A percentile compares a stretch with the other conserved stretches of the same genome.
Evolutionary conservation across 2,113 vertebrate species (phyloP).

Genomic region (Saccopteryx bilineata): DNA sequence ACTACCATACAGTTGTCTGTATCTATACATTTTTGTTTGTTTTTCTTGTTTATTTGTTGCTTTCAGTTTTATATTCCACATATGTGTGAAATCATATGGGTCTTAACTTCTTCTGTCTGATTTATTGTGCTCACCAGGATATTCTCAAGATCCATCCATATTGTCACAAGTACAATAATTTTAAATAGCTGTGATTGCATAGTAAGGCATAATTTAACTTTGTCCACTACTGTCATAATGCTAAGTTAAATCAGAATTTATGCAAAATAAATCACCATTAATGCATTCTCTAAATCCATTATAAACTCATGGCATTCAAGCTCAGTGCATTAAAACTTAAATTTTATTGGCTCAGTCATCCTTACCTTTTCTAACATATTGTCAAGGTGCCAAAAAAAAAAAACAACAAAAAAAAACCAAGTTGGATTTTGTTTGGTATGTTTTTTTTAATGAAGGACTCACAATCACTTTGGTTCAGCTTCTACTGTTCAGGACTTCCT

Average conservation of each 20-base stretch:
- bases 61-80: not conserved
- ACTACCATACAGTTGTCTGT: not conserved
- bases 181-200: not conserved
- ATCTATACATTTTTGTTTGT: not conserved
- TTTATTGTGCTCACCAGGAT: not conserved
- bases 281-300: not conserved
- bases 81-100: not conserved
- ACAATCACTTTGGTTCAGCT: not conserved
- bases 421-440: constrained; percentile 6
- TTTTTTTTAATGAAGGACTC: not conserved
- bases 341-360: constrained; percentile 10
- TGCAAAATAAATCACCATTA: constrained; percentile 24
- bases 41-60: not conserved
- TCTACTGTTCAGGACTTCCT: not conserved
- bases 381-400: not conserved
- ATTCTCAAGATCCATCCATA: not conserved
- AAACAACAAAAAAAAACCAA: too few species aligned
- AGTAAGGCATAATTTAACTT: constrained; percentile 10
- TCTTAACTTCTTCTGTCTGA: not conserved
- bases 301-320: not conserved
- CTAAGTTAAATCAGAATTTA: constrained; percentile 37
- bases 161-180: not conserved
- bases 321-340: not conserved
- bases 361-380: constrained; percentile 32
- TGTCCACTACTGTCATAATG: not conserved